These are phyloP conservation scores for Buphagus erythrorhynchus DNA, from an alignment of 2,797 vertebrate genomes.

Conservation along the genomic window DNA sequence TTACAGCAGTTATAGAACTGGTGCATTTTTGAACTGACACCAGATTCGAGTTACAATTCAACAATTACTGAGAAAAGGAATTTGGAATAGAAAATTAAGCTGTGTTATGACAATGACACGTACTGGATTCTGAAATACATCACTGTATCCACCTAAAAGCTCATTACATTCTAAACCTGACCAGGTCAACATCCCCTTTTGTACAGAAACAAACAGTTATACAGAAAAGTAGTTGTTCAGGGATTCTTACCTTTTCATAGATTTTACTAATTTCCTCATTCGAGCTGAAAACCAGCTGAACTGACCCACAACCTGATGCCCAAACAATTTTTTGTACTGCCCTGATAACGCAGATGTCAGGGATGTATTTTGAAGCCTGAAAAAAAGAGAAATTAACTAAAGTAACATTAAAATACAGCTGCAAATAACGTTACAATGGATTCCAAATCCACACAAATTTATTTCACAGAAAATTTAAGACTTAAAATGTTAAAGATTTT, in stretches of 20 bases:
- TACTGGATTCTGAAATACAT: neutral
- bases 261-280: constrained; percentile 99
- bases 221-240: neutral
- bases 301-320: constrained; percentile 96
- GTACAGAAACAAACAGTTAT: neutral
- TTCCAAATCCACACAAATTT: neutral
- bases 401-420: neutral
- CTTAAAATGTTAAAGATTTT: neutral
- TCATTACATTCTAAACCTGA: neutral
- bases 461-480: neutral
- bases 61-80: neutral
- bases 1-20: neutral
- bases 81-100: neutral
- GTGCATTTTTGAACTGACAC: neutral
- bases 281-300: constrained; percentile 96
- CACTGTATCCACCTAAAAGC: neutral
- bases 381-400: constrained; percentile 45
- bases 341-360: constrained; percentile 97
- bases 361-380: constrained; percentile 97
- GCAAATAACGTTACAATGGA: neutral
- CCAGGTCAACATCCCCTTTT: neutral
- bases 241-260: constrained; percentile 92
- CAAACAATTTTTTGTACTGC: constrained; percentile 98
- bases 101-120: neutral
- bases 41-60: neutral